Evolutionary conservation across 2,113 vertebrate species (phyloP), one percentile per base, ranked within the genome.

Genomic region (Hyaena hyaena): DNA sequence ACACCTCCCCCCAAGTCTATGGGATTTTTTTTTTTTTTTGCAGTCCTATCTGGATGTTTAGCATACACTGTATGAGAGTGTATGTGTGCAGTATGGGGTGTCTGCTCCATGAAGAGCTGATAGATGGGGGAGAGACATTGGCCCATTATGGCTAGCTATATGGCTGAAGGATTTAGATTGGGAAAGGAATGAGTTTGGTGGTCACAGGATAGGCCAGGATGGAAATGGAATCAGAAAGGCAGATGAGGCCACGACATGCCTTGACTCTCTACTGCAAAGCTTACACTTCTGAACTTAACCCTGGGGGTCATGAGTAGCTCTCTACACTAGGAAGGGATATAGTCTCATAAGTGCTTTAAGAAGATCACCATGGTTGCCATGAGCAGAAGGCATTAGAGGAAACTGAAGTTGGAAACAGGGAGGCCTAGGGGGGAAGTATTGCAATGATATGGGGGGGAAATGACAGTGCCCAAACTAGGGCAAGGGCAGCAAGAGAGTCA

Each of bases 221-320:
- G 10, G 65, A 95, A 61, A 88, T 58, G 35, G 53, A 97, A 84
- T 94, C 63, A 95, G 63, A 97, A 90, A 71, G 15, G 84, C 77
- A 93, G 79, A 50, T 74, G 48, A 90, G 77, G 65, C 19, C 69
- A 77, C 2, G 8, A 73, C 28, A 79, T 94, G n/a, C 71, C 48
- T 93, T 31, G 12, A 79, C 48, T 61, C 63, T 96, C 35, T 33
- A 39, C 0, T 87, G 28, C 39, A 97, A 91, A 90, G 28, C 66
- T 85, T 79, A 79, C 1, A 50, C 80, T 73, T 88, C 48, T 65
- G 88, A 66, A 92, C 61, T 89, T 94, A 84, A 91, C 63, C 53
- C 21, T 66, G n/a, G 65, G 31, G 8, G 14, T 73, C 91, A 79
- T 63, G 28, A 93, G n/a, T 55, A 85, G 63, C 55, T 55, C 83